These are phyloP conservation scores for Branchellion lobata DNA, from an alignment of 2,888 invertebrate species.

Conservation along the genomic window DNA sequence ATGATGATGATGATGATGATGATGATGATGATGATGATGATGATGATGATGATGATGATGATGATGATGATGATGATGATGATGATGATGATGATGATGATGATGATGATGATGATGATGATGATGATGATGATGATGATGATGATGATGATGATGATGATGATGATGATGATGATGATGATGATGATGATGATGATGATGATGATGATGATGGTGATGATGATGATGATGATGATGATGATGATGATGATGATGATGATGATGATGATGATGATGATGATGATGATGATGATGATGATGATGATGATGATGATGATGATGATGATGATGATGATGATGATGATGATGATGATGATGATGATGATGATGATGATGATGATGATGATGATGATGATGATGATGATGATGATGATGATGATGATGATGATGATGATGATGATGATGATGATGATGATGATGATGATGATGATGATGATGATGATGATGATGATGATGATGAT, in stretches of 20 bases:
- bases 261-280: conserved; percentile 1
- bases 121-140: background rate
- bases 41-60: too few species aligned
- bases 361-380: too few species aligned
- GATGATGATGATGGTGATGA: conserved; percentile 22
- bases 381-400: too few species aligned
- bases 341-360: too few species aligned
- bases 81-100: background rate
- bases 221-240: conserved; percentile 7
- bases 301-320: too few species aligned
- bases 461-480: too few species aligned
- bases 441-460: too few species aligned
- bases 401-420: too few species aligned
- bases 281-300: too few species aligned
- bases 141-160: background rate
- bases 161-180: conserved; percentile 15
- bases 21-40: background rate
- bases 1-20: background rate
- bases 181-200: conserved; percentile 20
- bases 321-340: too few species aligned
- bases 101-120: conserved; percentile 1
- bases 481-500: too few species aligned
- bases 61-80: background rate
- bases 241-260: conserved; percentile 21
- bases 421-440: too few species aligned